A percentile compares a stretch with the other conserved stretches of the same genome.
Evolutionary conservation across 2,888 invertebrate genomes (phyloP).

Genomic region (Diarsia brunnea): DNA sequence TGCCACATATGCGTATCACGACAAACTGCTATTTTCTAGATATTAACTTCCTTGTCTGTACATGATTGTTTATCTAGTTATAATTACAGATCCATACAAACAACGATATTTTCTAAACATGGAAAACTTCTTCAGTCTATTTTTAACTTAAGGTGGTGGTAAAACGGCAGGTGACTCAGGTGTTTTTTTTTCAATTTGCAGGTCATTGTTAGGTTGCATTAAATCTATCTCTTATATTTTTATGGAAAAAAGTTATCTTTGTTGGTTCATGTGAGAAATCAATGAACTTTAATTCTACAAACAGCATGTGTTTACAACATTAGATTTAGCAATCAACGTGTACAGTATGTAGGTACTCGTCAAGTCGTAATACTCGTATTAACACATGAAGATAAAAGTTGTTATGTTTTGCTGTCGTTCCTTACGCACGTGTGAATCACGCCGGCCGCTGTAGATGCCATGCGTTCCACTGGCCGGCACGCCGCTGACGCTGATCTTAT

Average conservation of each 20-base stretch:
- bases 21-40: slow-evolving; percentile 30
- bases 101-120: background rate
- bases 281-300: slow-evolving; percentile 30
- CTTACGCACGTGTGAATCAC: slow-evolving; percentile 71
- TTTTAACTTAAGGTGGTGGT: slow-evolving; percentile 11
- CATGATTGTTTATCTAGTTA: slow-evolving; percentile 21
- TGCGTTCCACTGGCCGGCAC: slow-evolving; percentile 58
- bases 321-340: slow-evolving; percentile 16
- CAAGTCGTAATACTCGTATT: slow-evolving; percentile 5
- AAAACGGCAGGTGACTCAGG: no score
- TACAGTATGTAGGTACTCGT: slow-evolving; percentile 1
- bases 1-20: slow-evolving; percentile 13
- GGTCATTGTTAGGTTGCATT: background rate
- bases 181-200: no score
- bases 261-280: slow-evolving; percentile 5
- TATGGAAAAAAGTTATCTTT: background rate
- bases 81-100: background rate
- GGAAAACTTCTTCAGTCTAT: slow-evolving; percentile 19
- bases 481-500: slow-evolving; percentile 55
- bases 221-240: background rate
- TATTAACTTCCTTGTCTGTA: slow-evolving; percentile 13
- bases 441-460: slow-evolving; percentile 67
- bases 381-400: slow-evolving; percentile 39
- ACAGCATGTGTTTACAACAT: slow-evolving; percentile 19
- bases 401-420: slow-evolving; percentile 49